Conservation (phyloP, 2,797 vertebrate genomes). For the Astyanax mexicanus region DNA sequence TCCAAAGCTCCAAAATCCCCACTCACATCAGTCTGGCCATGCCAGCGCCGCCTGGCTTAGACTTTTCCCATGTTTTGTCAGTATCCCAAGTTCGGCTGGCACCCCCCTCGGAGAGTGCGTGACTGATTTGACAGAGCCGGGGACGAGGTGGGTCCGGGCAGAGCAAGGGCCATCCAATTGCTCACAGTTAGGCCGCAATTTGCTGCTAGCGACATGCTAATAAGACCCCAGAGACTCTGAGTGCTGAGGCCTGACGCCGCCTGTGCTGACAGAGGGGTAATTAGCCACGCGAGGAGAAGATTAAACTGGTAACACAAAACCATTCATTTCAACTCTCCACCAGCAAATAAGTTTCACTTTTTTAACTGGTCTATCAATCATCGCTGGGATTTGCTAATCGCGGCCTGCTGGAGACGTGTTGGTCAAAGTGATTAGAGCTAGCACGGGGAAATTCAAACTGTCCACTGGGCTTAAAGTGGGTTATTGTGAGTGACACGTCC, state of each 20-base stretch:
- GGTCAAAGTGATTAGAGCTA: conserved; percentile 50
- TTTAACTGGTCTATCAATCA: conserved; percentile 60
- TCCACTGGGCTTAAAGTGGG: conserved; percentile 47
- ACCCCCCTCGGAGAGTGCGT: conserved; percentile 40
- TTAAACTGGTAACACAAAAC: conserved; percentile 71
- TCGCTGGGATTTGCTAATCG: conserved; percentile 50
- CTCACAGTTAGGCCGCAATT: conserved; percentile 53
- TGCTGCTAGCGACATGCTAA: conserved; percentile 59
- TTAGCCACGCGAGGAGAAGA: conserved; percentile 79
- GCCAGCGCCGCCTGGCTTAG: conserved; percentile 5
- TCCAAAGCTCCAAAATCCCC: conserved; percentile 39
- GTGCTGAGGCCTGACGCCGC: conserved; percentile 22
- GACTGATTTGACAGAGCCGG: conserved; percentile 56
- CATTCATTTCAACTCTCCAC: conserved; percentile 46
- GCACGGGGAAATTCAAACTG: conserved; percentile 55
- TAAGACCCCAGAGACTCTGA: conserved; percentile 61
- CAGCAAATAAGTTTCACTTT: conserved; percentile 44
- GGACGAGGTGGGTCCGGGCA: conserved; percentile 39
- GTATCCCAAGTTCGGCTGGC: conserved; percentile 25
- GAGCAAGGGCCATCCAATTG: conserved; percentile 46
- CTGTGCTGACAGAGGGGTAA: conserved; percentile 78
- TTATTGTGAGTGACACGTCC: conserved; percentile 45
- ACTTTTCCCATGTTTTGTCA: conserved; percentile 17
- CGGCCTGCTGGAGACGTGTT: conserved; percentile 41
- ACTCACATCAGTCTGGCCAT: conserved; percentile 30